A percentile compares a stretch with the other conserved stretches of the same genome.
Conservation (phyloP, 1,140 invertebrate genomes). For the Cyrtorhinus lividipennis region DNA sequence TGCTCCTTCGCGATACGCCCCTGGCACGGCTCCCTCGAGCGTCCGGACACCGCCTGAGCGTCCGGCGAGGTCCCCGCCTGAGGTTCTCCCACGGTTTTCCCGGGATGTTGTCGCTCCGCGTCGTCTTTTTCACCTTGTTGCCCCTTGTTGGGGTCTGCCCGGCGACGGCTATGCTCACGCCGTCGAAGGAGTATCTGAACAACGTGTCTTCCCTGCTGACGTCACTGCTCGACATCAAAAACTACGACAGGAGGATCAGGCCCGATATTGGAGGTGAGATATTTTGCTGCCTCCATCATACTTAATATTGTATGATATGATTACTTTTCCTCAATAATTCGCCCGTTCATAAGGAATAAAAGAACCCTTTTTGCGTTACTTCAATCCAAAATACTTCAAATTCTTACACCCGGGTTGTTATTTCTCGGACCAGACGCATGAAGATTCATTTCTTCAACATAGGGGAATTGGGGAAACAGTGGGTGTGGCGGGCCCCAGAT, state of each 20-base stretch:
- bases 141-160: neutral
- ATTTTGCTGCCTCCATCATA: too few relatives aligned
- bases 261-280: slow-evolving; percentile 36
- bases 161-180: neutral
- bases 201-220: slow-evolving; percentile 36
- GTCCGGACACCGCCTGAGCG: too few relatives aligned
- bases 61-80: too few relatives aligned
- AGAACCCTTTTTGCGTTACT: too few relatives aligned
- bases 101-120: neutral
- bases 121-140: neutral
- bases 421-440: too few relatives aligned
- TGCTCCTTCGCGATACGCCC: neutral
- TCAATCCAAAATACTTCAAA: too few relatives aligned
- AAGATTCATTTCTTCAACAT: too few relatives aligned
- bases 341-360: too few relatives aligned
- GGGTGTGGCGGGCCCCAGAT: too few relatives aligned
- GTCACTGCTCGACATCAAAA: slow-evolving; percentile 32
- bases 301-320: neutral
- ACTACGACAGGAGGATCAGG: slow-evolving; percentile 38
- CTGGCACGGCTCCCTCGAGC: neutral
- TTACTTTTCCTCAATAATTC: too few relatives aligned
- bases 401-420: too few relatives aligned
- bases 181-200: slow-evolving; percentile 13
- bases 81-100: neutral
- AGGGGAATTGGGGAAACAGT: too few relatives aligned